Evolutionary conservation across 2,113 vertebrate genomes (phyloP).

Genomic region (Pangasianodon hypophthalmus): DNA sequence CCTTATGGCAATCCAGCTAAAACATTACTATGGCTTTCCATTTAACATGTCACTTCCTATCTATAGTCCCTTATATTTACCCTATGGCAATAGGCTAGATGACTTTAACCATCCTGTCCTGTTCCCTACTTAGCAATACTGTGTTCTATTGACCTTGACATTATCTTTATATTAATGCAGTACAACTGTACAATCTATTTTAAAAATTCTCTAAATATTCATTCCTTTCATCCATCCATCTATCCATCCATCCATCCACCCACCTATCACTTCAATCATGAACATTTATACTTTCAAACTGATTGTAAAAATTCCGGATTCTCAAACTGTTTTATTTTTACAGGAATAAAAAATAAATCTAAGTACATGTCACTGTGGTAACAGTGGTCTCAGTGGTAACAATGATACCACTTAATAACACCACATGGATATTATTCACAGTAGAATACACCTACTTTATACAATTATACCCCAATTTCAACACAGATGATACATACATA

Average conservation of each 20-base stretch:
- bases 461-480: not conserved
- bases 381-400: not conserved
- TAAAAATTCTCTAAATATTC: not conserved
- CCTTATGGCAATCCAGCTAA: conserved; percentile 44
- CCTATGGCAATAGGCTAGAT: not conserved
- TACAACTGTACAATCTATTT: not conserved
- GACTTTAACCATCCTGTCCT: not conserved
- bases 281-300: not conserved
- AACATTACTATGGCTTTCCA: conserved; percentile 29
- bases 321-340: not conserved
- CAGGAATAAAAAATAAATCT: not conserved
- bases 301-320: not conserved
- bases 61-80: not conserved
- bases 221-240: not conserved
- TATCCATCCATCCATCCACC: not conserved
- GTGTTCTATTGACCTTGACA: not conserved
- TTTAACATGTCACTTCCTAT: conserved; percentile 43
- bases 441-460: not conserved
- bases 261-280: not conserved
- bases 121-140: not conserved
- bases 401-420: not conserved
- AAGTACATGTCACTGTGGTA: not conserved
- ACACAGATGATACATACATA: conserved; percentile 1
- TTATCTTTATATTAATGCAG: not conserved
- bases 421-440: not conserved